Evolutionary conservation across 30 jellyfish, hydroid and myxozoan genomes (phyloP).

Genomic region (Aurelia sp.): DNA sequence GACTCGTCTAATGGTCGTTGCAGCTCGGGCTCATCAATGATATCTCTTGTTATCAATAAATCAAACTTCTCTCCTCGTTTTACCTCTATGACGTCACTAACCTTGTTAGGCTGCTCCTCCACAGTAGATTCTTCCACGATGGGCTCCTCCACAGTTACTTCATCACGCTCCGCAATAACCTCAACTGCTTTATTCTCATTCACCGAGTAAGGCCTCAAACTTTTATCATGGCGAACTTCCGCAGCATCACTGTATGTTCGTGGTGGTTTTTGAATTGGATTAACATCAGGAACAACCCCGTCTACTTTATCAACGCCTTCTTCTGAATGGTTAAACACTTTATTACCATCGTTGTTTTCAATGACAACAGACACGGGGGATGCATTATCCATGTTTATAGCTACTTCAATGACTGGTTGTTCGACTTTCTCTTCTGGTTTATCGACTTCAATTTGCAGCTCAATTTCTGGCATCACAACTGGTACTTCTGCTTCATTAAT

Average conservation of each 20-base stretch:
- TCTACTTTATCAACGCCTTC: neutral
- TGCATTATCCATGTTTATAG: neutral
- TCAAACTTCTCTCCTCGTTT: constrained; percentile 5
- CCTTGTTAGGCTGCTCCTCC: constrained; percentile 1
- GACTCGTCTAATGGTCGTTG: constrained; percentile 37
- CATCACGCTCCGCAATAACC: constrained; percentile 6
- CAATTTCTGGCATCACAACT: neutral
- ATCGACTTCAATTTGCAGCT: neutral
- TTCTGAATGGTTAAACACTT: neutral
- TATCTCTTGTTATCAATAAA: constrained; percentile 6
- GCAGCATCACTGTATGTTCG: constrained; percentile 51
- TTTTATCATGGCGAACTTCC: neutral
- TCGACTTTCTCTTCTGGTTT: neutral
- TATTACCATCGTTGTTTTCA: neutral
- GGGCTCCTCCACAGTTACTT: constrained; percentile 10
- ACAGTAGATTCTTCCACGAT: neutral
- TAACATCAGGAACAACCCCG: constrained; percentile 17
- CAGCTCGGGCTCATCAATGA: constrained; percentile 11
- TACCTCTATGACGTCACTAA: neutral
- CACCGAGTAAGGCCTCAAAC: constrained; percentile 14
- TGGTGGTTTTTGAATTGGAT: constrained; percentile 64
- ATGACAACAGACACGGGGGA: constrained; percentile 43
- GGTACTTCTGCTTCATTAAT: neutral
- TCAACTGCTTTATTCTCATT: neutral
- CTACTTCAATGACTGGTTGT: neutral